Percentiles rank a stretch among this genome's conserved stretches.
These are phyloP conservation scores for Achlya flavicornis DNA, from an alignment of 2,888 invertebrate genomes.

Conservation along the genomic window DNA sequence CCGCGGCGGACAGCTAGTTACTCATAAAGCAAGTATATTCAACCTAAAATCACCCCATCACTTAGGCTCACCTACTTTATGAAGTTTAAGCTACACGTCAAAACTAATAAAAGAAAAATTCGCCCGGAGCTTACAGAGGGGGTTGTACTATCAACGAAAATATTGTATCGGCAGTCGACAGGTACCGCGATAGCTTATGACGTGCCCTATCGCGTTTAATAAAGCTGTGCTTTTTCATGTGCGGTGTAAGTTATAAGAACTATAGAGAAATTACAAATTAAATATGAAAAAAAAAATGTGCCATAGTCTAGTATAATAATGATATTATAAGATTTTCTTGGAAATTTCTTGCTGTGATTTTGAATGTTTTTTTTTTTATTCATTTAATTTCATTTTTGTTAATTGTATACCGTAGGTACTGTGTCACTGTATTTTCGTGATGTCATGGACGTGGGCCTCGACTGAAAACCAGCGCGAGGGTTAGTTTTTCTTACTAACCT, in stretches of 20 bases:
- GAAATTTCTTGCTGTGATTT: no score
- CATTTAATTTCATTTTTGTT: no score
- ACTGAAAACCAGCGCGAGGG: no score
- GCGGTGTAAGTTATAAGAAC: slow-evolving; percentile 28
- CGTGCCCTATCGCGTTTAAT: slow-evolving; percentile 71
- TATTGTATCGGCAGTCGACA: slow-evolving; percentile 40
- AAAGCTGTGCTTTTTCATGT: slow-evolving; percentile 60
- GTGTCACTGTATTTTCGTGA: no score
- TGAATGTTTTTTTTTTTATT: no score
- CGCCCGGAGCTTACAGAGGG: slow-evolving; percentile 30
- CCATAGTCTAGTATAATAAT: neutral
- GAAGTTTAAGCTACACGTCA: slow-evolving; percentile 26
- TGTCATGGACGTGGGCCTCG: no score
- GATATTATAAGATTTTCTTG: no score
- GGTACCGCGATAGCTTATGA: slow-evolving; percentile 53
- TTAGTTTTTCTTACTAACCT: no score
- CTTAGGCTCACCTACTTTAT: neutral
- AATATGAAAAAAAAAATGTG: no score
- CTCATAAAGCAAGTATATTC: no score
- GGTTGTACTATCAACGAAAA: slow-evolving; percentile 41
- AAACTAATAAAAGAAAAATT: slow-evolving; percentile 41
- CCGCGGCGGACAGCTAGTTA: no score
- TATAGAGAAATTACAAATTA: neutral
- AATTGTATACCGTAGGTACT: no score
- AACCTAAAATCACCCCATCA: neutral